Base-by-base conservation (phyloP, 2,888 invertebrate genomes). In the Seira ritae region DNA sequence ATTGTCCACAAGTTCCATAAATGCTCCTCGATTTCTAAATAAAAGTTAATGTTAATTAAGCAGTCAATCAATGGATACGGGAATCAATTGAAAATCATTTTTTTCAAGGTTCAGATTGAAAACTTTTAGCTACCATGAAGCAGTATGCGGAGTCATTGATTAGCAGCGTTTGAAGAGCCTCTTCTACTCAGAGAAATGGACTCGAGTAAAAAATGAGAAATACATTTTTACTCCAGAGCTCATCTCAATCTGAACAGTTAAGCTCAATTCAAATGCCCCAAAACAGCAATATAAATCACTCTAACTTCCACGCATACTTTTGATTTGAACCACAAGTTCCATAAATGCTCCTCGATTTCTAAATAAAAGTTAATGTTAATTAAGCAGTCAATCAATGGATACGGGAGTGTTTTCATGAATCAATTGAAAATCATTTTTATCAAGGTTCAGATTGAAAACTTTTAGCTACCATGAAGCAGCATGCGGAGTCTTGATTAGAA, bases 281-380 rank as follows among this genome's bases (percentile, higher is more conserved):
- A 22, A 74, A 17, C 37, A 79, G 23, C 22, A 71, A 3, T n/a
- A 3, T 15, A 37, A 19, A 37, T 20, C 60, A 60, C n/a, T 55
- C 1, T 71, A 17, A 2, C 22, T 20, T 19, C 24, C 12, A 31
- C n/a, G 6, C 66, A 1, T 3, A 31, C 0, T 31, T 23, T 50
- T 65, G 83, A 78, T 78, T 83, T 78, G 83, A 66, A 42, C 91
- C 4, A 96, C 94, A 87, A 96, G 91, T 86, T 93, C 93, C 91
- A 97, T 94, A 91, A 98, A 98, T 37, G 94, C 94, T 65, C 95
- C 96, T 88, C 98, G 94, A 92, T 97, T 97, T 91, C 97, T 96
- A 91, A 91, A n/a, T n/a, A n/a, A 2, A 31, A 31, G 8, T 31
- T 31, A 31, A 31, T n/a, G n/a, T n/a, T n/a, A n/a, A n/a, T n/a